A percentile compares a stretch with the other conserved stretches of the same genome.
These are phyloP conservation scores for Drosophila buzzatii DNA, from an alignment of 2,888 invertebrate genomes.

Conservation along the genomic window DNA sequence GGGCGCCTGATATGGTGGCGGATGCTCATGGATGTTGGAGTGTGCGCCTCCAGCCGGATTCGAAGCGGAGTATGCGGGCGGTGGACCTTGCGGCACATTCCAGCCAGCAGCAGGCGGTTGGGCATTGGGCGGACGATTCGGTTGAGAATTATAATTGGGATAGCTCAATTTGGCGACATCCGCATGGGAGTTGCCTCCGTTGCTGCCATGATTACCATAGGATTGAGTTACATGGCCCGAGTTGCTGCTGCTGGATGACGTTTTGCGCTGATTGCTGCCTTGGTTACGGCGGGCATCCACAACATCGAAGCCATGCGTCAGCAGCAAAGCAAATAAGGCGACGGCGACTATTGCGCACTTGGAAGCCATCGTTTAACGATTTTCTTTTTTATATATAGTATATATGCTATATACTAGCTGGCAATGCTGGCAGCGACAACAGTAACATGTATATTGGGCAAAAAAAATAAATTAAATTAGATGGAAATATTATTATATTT, in stretches of 20 bases:
- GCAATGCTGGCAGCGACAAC: conserved; percentile 21
- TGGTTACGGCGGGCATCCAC: conserved; percentile 79
- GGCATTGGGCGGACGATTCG: conserved; percentile 78
- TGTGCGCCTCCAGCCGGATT: conserved; percentile 82
- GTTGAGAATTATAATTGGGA: conserved; percentile 83
- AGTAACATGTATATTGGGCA: conserved; percentile 24
- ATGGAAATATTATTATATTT: conserved; percentile 21
- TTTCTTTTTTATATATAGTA: conserved; percentile 33
- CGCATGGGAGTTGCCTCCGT: conserved; percentile 79
- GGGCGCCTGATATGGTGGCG: conserved; percentile 82
- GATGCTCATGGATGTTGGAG: conserved; percentile 81
- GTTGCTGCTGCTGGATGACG: conserved; percentile 65
- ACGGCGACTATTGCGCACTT: conserved; percentile 63
- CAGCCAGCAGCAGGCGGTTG: conserved; percentile 84
- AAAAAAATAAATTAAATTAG: no score
- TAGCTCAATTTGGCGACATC: conserved; percentile 84
- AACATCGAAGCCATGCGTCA: conserved; percentile 57
- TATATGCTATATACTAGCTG: conserved; percentile 17
- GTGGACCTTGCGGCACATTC: conserved; percentile 84
- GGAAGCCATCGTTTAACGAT: conserved; percentile 61
- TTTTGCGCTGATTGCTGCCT: conserved; percentile 76
- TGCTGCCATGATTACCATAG: conserved; percentile 54
- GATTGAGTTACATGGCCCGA: conserved; percentile 82
- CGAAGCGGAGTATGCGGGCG: conserved; percentile 82
- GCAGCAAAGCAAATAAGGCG: conserved; percentile 51